Conservation (phyloP, 2,797 vertebrate genomes). For the Parauchenoglanis punctatus region DNA sequence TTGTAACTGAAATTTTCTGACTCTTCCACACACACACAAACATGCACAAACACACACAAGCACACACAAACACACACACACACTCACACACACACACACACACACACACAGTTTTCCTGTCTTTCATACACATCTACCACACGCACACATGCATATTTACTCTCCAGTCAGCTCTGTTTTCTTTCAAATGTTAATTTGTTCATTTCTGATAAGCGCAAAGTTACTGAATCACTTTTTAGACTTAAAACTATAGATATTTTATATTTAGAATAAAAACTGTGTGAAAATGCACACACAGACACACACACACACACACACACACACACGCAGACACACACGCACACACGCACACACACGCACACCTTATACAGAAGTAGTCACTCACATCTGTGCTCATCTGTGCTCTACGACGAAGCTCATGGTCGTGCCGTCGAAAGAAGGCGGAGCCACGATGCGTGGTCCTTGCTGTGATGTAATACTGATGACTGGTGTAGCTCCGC, state of each 20-base stretch:
- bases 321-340: constrained; percentile 57
- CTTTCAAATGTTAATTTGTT: not conserved
- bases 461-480: constrained; percentile 92
- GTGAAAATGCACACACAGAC: not conserved
- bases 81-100: not conserved
- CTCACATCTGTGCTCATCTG: constrained; percentile 76
- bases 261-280: not conserved
- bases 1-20: not conserved
- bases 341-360: constrained; percentile 49
- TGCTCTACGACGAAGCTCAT: constrained; percentile 99
- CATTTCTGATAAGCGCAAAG: not conserved
- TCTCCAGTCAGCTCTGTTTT: too few relatives aligned
- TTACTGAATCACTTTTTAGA: not conserved
- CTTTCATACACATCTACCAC: too few relatives aligned
- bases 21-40: too few relatives aligned
- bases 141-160: too few relatives aligned
- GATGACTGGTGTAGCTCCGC: constrained; percentile 86
- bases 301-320: constrained; percentile 11
- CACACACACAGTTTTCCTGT: not conserved
- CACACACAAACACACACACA: not conserved
- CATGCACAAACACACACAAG: not conserved
- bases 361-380: constrained; percentile 54
- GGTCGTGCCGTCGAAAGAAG: constrained; percentile 95
- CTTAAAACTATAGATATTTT: not conserved
- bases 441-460: constrained; percentile 90